Evolutionary conservation across 1,140 invertebrate species (phyloP).

Genomic region (Hycleus cichorii): DNA sequence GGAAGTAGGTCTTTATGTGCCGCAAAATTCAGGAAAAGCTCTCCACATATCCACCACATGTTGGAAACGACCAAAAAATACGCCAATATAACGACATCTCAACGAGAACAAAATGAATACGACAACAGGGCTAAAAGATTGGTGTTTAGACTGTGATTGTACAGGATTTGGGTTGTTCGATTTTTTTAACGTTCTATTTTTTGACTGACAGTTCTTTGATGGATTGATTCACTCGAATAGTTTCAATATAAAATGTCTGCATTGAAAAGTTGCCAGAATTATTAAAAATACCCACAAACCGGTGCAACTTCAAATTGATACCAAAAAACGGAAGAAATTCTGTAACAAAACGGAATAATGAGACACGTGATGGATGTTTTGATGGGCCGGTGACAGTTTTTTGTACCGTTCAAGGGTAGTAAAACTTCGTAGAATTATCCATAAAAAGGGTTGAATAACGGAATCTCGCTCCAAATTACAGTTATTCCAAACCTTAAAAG

Average conservation of each 20-base stretch:
- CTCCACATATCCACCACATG: slow-evolving; percentile 20
- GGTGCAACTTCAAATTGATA: too few relatives aligned
- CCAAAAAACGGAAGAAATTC: too few relatives aligned
- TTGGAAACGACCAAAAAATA: not conserved
- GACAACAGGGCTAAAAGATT: not conserved
- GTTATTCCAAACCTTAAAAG: too few relatives aligned
- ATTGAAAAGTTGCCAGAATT: too few relatives aligned
- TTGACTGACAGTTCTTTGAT: slow-evolving; percentile 26
- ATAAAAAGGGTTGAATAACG: too few relatives aligned
- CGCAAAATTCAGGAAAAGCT: slow-evolving; percentile 9
- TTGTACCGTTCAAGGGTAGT: too few relatives aligned
- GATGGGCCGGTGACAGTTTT: slow-evolving; percentile 18
- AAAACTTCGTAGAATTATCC: too few relatives aligned
- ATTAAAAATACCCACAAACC: too few relatives aligned
- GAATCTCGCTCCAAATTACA: too few relatives aligned
- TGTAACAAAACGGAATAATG: not conserved
- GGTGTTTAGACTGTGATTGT: slow-evolving; percentile 14
- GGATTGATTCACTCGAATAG: slow-evolving; percentile 10
- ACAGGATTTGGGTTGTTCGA: not conserved
- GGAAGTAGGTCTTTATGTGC: not conserved
- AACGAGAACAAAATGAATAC: slow-evolving; percentile 5
- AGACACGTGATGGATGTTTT: slow-evolving; percentile 20
- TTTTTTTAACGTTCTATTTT: slow-evolving; percentile 12
- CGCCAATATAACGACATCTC: slow-evolving; percentile 11
- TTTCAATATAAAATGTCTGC: too few relatives aligned